Base-by-base conservation (phyloP, 1,140 invertebrate species). In the Brachionus rubens region DNA sequence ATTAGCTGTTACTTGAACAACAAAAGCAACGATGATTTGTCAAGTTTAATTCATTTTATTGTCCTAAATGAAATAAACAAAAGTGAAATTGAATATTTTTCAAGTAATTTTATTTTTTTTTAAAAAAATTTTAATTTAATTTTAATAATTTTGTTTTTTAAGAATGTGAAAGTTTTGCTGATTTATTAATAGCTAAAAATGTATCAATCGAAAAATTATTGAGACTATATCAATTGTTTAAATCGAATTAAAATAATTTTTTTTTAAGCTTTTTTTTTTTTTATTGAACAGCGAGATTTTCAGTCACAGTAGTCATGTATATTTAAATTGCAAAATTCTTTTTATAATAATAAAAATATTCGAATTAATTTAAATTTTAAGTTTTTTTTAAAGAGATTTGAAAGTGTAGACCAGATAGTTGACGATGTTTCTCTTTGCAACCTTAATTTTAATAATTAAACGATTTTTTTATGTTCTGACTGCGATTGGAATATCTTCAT, bases 51-150 rank as follows among this genome's bases (percentile, higher is more conserved):
- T 26, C 40, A 65, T 43, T 65, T 43, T 65, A 30, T 65, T 43
- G 59, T 65, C 3, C 59, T 65, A 10, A 43, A 65, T 26, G 59
- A 65, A 41, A 65, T 65, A 19, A 65, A 41, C 24, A 65, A 41
- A 65, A 9, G n/a, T 3, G 59, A 65, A 65, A 43, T 65, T 43
- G 59, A 65, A 43, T 65, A 24, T 65, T 65, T 65, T 43, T 43
- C 59, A 65, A 65, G 59, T 65, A 65, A 59, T 59, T 59, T 43
- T 62, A 36, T 24, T 10, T 62, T 40, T 62, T 36, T 59, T n/a
- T 30, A 30, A 19, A 36, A 0, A 62, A 40, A n/a, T 62, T 62
- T 62, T 4, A n/a, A 10, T 1, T 59, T 59, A 33, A n/a, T 36
- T 62, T 62, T 19, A 3, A 16, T 0, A 41, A 40, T 7, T 21